Base-by-base conservation (phyloP, 2,888 invertebrate species). In the Drosophila borealis region DNA sequence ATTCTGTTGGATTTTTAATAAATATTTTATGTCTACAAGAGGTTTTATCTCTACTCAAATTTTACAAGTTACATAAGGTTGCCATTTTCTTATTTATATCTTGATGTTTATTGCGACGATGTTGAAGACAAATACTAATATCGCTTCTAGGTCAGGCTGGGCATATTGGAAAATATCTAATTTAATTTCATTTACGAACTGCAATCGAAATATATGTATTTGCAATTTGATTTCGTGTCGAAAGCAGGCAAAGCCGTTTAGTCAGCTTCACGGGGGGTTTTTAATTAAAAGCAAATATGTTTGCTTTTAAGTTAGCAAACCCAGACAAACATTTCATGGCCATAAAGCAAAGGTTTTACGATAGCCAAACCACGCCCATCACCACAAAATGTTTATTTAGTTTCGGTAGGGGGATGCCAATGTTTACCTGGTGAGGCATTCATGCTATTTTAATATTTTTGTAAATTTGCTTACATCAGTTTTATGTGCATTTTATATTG, bases 231-330 rank as follows among this genome's bases (percentile, higher is more conserved):
- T 59, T 57, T 11, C 29, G 9, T 29, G 25, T 29, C 21, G 45
- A 11, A 44, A 44, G 44, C 44, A 5, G n/a, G 14, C n/a, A 50
- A n/a, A 19, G 36, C 19, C 33, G 17, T 50, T 65, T 39, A 49
- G 37, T 42, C 6, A 17, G 17, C 25, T 41, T 49, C 8, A 33
- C 45, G 37, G 59, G 51, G 65, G 64, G 45, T 77, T 29, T 86
- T 86, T 83, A 82, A 82, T 82, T 82, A 82, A 82, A 82, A 83
- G 79, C 81, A 82, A 86, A 82, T 81, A 86, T 81, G 70, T 82
- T 82, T 85, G 70, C 70, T 69, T 68, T 69, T 42, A 65, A 75
- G 64, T 77, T 75, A 55, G 60, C 36, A 54, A 57, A 64, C 55
- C 57, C 73, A 64, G 46, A 54, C 61, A 77, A 63, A 73, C 61